A percentile compares a stretch with the other conserved stretches of the same genome.
Conservation (phyloP, 2,888 invertebrate species). For the Synergus gifuensis region DNA sequence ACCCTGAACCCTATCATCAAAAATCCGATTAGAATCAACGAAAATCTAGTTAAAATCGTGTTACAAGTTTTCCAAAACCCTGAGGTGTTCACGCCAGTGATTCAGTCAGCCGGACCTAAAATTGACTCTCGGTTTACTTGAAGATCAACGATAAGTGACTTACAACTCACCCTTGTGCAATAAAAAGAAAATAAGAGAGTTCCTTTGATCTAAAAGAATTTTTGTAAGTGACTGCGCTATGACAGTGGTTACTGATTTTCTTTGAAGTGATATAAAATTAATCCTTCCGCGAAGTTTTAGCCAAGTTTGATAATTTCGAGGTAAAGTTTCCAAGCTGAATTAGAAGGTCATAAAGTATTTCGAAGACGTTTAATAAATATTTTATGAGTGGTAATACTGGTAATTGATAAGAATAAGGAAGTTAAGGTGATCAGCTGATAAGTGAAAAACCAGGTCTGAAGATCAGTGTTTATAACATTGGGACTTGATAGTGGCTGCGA, state of each 20-base stretch:
- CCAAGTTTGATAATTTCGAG: background rate
- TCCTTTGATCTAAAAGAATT: background rate
- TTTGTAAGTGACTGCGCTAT: constrained; percentile 1
- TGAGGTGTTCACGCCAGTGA: background rate
- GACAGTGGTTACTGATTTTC: background rate
- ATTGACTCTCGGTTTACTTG: background rate
- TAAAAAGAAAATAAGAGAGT: background rate
- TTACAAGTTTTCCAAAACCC: background rate
- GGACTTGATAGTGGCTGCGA: constrained; percentile 10
- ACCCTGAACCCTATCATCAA: background rate
- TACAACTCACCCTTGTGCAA: background rate
- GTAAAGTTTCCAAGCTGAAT: background rate
- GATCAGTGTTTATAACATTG: constrained; percentile 7
- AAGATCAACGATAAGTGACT: background rate
- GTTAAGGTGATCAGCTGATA: background rate
- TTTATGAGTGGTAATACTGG: background rate
- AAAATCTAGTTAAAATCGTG: background rate
- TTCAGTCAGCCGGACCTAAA: background rate
- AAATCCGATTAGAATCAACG: background rate
- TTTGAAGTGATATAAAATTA: constrained; percentile 7
- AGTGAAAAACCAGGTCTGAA: background rate
- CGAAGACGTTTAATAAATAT: constrained; percentile 5
- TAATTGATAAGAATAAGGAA: background rate
- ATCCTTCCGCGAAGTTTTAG: background rate
- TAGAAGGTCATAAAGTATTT: background rate